Conservation (phyloP, 2,888 invertebrate genomes). For the Pandemis cinnamomeana region DNA sequence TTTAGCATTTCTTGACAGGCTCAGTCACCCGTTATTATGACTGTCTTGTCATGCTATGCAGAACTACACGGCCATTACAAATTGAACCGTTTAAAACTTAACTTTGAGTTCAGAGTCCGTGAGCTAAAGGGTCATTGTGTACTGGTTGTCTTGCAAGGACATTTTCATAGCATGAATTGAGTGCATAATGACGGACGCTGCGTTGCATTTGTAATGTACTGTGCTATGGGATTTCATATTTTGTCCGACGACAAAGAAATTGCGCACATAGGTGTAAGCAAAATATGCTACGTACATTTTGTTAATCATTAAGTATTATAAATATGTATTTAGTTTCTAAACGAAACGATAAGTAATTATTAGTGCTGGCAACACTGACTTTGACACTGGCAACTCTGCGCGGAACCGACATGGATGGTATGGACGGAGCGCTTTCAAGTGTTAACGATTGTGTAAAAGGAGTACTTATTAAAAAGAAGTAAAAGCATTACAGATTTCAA, state of each 20-base stretch:
- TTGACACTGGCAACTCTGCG: too few relatives aligned
- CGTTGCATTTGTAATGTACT: slow-evolving; percentile 64
- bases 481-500: too few relatives aligned
- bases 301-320: too few relatives aligned
- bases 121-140: slow-evolving; percentile 30
- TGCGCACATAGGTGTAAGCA: neutral
- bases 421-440: too few relatives aligned
- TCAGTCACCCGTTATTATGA: slow-evolving; percentile 53
- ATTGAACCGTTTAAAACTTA: neutral
- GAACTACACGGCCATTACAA: slow-evolving; percentile 17
- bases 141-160: slow-evolving; percentile 55
- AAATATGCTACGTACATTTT: too few relatives aligned
- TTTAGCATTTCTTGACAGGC: slow-evolving; percentile 45
- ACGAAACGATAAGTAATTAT: too few relatives aligned
- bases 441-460: too few relatives aligned
- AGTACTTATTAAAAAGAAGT: too few relatives aligned
- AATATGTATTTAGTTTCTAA: too few relatives aligned
- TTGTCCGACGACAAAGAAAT: slow-evolving; percentile 35
- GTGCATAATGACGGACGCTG: slow-evolving; percentile 69
- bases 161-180: slow-evolving; percentile 61
- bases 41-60: slow-evolving; percentile 51
- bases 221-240: slow-evolving; percentile 43
- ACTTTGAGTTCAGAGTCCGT: slow-evolving; percentile 5
- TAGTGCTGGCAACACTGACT: too few relatives aligned
- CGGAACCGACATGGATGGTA: too few relatives aligned